Percentiles rank a stretch among this genome's conserved stretches.
phyloP scores from a whole-genome alignment of 2,113 vertebrate species.

The Ifrita kowaldi region DNA sequence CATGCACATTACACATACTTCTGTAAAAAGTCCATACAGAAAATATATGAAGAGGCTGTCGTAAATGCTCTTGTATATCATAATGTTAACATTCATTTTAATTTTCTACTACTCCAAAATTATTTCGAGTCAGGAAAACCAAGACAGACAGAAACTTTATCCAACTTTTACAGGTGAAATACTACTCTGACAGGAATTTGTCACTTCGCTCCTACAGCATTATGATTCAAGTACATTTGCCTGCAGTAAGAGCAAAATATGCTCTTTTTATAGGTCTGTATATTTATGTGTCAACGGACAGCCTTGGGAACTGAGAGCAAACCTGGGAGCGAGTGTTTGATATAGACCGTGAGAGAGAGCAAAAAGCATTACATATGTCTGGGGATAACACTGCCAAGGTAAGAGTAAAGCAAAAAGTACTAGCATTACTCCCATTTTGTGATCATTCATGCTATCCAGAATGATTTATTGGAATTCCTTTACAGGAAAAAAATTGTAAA shows the following conservation, averaged over 20 bases:
- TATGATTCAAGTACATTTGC: conserved; percentile 10
- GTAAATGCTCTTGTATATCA: background rate
- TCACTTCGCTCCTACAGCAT: background rate
- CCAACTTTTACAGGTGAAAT: background rate
- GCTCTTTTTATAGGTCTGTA: background rate
- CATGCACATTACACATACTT: background rate
- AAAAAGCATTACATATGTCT: conserved; percentile 29
- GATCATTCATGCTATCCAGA: background rate
- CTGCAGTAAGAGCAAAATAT: conserved; percentile 17
- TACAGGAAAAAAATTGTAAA: background rate
- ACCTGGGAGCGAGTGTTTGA: conserved; percentile 32
- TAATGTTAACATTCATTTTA: background rate
- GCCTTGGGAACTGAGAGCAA: conserved; percentile 25
- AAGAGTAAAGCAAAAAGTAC: conserved; percentile 8
- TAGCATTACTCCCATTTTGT: background rate
- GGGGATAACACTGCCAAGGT: conserved; percentile 12
- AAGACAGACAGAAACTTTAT: background rate
- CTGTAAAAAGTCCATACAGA: background rate
- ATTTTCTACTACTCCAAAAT: background rate
- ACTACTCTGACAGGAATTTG: background rate
- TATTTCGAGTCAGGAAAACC: background rate
- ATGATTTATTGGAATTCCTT: conserved; percentile 19
- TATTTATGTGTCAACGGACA: conserved; percentile 33
- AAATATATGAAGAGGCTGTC: background rate
- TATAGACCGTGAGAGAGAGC: background rate